These are phyloP conservation scores for Pitta sordida DNA, from an alignment of 2,113 vertebrate genomes.

Conservation along the genomic window DNA sequence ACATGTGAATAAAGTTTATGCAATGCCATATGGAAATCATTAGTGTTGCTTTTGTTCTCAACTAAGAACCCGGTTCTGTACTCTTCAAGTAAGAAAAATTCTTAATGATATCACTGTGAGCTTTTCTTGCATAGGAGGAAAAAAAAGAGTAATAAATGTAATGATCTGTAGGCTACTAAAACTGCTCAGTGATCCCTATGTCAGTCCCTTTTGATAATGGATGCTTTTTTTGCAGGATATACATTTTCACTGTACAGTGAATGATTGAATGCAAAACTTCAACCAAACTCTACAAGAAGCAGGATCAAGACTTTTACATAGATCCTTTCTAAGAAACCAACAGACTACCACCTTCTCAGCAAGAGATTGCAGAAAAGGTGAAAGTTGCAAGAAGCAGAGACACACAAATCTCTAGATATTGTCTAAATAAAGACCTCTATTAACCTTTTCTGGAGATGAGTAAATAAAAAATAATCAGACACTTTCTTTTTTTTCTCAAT, in stretches of 20 bases:
- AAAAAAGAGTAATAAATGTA: constrained; percentile 15
- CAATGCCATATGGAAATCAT: constrained; percentile 65
- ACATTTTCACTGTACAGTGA: constrained; percentile 22
- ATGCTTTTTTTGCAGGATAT: neutral
- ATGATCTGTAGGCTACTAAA: constrained; percentile 48
- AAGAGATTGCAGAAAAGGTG: too few relatives aligned
- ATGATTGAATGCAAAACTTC: constrained; percentile 15
- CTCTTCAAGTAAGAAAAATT: constrained; percentile 43
- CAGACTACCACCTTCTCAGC: neutral
- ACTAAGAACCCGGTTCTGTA: constrained; percentile 33
- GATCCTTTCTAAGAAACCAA: neutral
- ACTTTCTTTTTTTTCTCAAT: neutral
- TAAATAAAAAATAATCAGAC: neutral
- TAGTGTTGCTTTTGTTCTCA: constrained; percentile 50
- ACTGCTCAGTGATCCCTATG: neutral
- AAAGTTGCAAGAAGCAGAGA: neutral
- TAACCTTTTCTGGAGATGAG: neutral
- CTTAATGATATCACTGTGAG: constrained; percentile 15
- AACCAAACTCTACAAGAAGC: neutral
- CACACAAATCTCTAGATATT: neutral
- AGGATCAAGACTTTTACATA: constrained; percentile 28
- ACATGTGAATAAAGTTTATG: constrained; percentile 59
- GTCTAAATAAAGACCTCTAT: neutral
- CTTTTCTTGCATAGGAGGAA: constrained; percentile 29
- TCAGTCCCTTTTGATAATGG: constrained; percentile 5